Evolutionary conservation across 2,888 invertebrate species (phyloP), one percentile per base, ranked within the genome.

Genomic region (Drosophila gaucha): DNA sequence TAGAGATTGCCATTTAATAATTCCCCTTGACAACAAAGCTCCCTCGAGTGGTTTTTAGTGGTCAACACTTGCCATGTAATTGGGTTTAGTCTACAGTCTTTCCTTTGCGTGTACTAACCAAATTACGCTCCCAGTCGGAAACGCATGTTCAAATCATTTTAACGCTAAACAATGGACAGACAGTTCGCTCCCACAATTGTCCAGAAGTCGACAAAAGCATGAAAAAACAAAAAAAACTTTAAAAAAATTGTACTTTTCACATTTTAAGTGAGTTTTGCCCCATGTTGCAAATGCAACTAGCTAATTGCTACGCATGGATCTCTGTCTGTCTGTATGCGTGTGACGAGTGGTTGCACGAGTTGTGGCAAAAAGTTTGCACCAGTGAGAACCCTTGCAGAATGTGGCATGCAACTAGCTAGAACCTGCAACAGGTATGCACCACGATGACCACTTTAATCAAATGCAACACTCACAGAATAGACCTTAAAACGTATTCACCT

Each of bases 1-100:
- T 36, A 41, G 55, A 26, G 67, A 67, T 74, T 78, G 74, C 59
- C 86, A 70, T 86, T 87, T 87, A 74, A 82, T 72, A 24, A 26
- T 78, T 78, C 18, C 22, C 30, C 39, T 3, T 30, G 51, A 14
- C 30, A 51, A 39, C 39, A 18, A 4, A 2, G 35, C 49, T 1
- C n/a, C 35, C 43, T 12, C 16, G 6, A 3, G 10, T 12, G 36
- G 14, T 28, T 38, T 38, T 35, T 24, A 18, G 12, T 47, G 60
- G 60, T 60, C 50, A 41, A 33, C 65, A 43, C 30, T 20, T 39
- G 28, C 4, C 6, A 16, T 28, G 26, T 43, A 16, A 43, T 43
- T 12, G 8, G 24, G 14, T 24, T 10, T n/a, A n/a, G n/a, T 41
- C 22, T 9, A 10, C 28, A 10, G 10, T 9, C 28, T 10, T 28